Evolutionary conservation across 2,888 invertebrate genomes (phyloP).

Genomic region (Synergus japonicus): DNA sequence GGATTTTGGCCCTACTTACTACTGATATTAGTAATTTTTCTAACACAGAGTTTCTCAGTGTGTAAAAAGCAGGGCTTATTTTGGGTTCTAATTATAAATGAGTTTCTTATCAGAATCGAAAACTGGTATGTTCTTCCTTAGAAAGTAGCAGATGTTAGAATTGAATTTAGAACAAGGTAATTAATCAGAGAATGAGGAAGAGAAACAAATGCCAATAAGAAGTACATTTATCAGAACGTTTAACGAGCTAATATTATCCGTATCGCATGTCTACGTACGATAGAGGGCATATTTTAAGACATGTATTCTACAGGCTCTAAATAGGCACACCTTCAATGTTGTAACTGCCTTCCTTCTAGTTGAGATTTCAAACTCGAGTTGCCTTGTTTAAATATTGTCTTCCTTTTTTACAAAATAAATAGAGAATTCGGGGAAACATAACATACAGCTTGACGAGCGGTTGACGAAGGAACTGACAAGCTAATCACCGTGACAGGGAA

Average conservation of each 20-base stretch:
- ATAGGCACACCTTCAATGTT: conserved; percentile 26
- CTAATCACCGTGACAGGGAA: neutral
- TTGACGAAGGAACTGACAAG: neutral
- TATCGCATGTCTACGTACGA: conserved; percentile 45
- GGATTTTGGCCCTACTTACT: no score
- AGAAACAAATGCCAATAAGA: conserved; percentile 24
- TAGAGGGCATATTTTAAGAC: conserved; percentile 40
- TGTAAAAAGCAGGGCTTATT: no score
- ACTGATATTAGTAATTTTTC: no score
- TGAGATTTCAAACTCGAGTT: neutral
- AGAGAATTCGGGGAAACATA: neutral
- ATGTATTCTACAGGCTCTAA: conserved; percentile 11
- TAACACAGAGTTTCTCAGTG: no score
- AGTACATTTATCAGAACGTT: conserved; percentile 2
- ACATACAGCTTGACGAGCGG: neutral
- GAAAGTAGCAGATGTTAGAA: conserved; percentile 34
- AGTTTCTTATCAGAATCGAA: neutral
- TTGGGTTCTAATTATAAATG: neutral
- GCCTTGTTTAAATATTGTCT: neutral
- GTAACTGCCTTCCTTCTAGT: conserved; percentile 8
- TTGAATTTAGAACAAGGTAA: conserved; percentile 42
- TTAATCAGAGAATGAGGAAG: conserved; percentile 40
- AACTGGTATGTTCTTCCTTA: neutral
- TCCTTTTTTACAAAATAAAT: neutral
- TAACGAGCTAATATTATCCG: conserved; percentile 49